Conservation (phyloP, 1,140 invertebrate genomes). For the Thalassaphorura encarpata region DNA sequence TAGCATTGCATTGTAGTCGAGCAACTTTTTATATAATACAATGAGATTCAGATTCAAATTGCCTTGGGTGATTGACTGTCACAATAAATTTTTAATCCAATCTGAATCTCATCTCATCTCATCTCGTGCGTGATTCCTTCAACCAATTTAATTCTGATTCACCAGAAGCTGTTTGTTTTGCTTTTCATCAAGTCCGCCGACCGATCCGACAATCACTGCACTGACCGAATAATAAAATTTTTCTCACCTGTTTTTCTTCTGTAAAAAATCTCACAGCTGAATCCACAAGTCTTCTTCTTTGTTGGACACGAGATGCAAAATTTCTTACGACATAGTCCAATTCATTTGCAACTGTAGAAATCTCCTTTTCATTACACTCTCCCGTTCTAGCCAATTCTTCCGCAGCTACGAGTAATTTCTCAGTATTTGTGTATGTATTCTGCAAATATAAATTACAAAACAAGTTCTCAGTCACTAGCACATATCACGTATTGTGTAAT, state of each 20-base stretch:
- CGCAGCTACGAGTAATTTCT: constrained; percentile 88
- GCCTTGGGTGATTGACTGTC: too few relatives aligned
- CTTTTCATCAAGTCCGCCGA: too few relatives aligned
- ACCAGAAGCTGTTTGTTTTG: too few relatives aligned
- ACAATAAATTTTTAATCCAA: too few relatives aligned
- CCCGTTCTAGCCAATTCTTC: constrained; percentile 92
- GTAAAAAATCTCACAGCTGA: constrained; percentile 91
- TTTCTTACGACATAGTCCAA: constrained; percentile 82
- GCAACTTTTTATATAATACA: too few relatives aligned
- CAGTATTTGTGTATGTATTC: constrained; percentile 98
- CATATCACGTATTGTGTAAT: too few relatives aligned
- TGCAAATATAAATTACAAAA: constrained; percentile 49
- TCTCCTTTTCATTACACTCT: constrained; percentile 91
- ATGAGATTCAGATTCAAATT: too few relatives aligned
- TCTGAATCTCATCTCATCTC: too few relatives aligned
- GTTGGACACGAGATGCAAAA: constrained; percentile 89
- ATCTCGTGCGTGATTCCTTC: too few relatives aligned
- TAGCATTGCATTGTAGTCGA: too few relatives aligned
- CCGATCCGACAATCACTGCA: neutral
- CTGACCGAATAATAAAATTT: neutral
- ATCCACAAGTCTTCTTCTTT: constrained; percentile 76
- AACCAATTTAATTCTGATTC: too few relatives aligned
- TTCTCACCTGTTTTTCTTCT: constrained; percentile 80
- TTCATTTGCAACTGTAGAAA: constrained; percentile 83
- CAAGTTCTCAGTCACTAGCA: too few relatives aligned